Evolutionary conservation across 2,888 invertebrate species (phyloP).

Genomic region (Nudaria mundana): DNA sequence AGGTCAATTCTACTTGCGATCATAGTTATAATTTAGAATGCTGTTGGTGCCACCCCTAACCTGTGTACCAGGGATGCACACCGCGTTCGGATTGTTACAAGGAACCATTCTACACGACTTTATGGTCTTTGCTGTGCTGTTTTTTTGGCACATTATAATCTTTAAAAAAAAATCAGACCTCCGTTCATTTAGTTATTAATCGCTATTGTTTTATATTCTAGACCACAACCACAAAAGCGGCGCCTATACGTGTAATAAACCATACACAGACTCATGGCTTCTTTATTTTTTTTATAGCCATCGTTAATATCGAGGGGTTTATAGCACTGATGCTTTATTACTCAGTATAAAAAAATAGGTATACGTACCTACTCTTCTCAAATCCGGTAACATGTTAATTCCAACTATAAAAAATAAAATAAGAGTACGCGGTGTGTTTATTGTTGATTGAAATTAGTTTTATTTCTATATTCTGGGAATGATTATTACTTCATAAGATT

Average conservation of each 20-base stretch:
- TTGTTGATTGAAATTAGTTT: slow-evolving; percentile 25
- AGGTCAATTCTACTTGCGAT: too few species aligned
- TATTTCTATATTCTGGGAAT: slow-evolving; percentile 16
- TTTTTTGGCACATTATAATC: too few species aligned
- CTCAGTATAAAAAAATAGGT: slow-evolving; percentile 45
- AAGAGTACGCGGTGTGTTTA: slow-evolving; percentile 24
- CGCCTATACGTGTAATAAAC: slow-evolving; percentile 70
- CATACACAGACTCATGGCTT: slow-evolving; percentile 56
- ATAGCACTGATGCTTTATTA: slow-evolving; percentile 68
- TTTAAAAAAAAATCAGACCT: too few species aligned
- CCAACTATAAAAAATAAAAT: slow-evolving; percentile 64
- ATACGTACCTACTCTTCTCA: slow-evolving; percentile 36
- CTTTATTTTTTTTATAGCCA: slow-evolving; percentile 71
- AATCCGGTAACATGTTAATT: slow-evolving; percentile 73
- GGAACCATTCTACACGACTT: too few species aligned
- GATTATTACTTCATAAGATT: background rate
- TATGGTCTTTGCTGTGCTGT: too few species aligned
- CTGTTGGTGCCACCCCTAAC: too few species aligned
- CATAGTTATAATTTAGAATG: too few species aligned
- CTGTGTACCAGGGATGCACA: too few species aligned
- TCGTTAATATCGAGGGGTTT: slow-evolving; percentile 75
- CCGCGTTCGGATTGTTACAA: too few species aligned
- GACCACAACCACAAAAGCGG: slow-evolving; percentile 39
- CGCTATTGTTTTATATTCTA: slow-evolving; percentile 9
- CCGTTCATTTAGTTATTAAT: background rate